These are phyloP conservation scores for Drosophila saltans DNA, from an alignment of 1,140 invertebrate species.

Conservation along the genomic window DNA sequence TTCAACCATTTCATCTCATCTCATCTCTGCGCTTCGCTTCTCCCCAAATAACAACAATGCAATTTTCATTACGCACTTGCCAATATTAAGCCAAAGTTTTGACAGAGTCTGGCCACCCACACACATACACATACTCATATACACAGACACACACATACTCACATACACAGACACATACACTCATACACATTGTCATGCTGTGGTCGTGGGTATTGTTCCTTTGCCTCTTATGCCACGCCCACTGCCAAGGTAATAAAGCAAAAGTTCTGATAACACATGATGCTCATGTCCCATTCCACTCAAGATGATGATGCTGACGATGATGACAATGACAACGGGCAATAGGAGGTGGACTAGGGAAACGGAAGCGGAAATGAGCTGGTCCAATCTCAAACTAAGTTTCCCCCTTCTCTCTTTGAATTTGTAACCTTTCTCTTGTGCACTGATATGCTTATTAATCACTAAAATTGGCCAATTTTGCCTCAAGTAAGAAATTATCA, in stretches of 20 bases:
- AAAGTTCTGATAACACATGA: constrained; percentile 64
- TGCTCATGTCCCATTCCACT: neutral
- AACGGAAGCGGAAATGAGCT: constrained; percentile 74
- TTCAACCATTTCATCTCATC: neutral
- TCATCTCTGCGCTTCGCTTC: neutral
- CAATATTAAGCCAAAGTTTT: constrained; percentile 64
- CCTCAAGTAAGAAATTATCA: constrained; percentile 7
- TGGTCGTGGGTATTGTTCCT: constrained; percentile 44
- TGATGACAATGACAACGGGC: neutral
- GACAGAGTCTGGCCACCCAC: constrained; percentile 41
- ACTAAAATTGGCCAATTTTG: constrained; percentile 10
- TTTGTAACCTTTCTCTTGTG: neutral
- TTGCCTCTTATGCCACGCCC: constrained; percentile 37
- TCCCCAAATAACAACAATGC: constrained; percentile 55
- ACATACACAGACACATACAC: constrained; percentile 24
- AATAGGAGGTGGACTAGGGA: constrained; percentile 14
- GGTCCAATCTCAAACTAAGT: constrained; percentile 9
- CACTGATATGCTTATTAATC: constrained; percentile 25
- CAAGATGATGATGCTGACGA: constrained; percentile 8
- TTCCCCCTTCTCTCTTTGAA: constrained; percentile 15
- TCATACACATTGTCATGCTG: constrained; percentile 32
- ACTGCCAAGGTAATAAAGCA: constrained; percentile 73
- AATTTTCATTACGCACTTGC: constrained; percentile 72
- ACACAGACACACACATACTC: constrained; percentile 14
- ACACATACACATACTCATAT: constrained; percentile 23